Evolutionary conservation across 2,888 invertebrate species (phyloP).

Genomic region (Drosophila kuntzei): DNA sequence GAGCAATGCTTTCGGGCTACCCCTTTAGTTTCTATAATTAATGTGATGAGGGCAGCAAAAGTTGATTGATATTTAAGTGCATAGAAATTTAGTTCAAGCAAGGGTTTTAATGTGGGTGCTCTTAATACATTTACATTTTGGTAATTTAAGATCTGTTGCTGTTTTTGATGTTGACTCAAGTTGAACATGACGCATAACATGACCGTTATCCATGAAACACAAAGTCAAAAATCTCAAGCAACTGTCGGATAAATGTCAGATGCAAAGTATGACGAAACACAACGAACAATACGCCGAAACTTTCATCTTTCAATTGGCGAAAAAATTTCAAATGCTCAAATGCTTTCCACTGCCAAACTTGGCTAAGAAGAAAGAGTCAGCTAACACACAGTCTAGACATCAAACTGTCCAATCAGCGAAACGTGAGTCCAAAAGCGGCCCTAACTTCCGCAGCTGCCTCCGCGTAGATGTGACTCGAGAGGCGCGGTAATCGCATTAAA

Average conservation of each 20-base stretch:
- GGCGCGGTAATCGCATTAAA: conserved; percentile 67
- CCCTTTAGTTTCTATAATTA: conserved; percentile 57
- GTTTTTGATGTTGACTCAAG: conserved; percentile 7
- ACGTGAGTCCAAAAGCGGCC: conserved; percentile 54
- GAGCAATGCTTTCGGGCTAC: conserved; percentile 9
- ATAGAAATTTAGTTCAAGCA: conserved; percentile 45
- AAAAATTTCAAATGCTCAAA: conserved; percentile 23
- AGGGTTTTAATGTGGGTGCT: conserved; percentile 21
- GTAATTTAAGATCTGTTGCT: neutral
- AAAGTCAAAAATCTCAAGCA: conserved; percentile 17
- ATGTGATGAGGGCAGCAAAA: conserved; percentile 40
- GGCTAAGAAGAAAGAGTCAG: conserved; percentile 12
- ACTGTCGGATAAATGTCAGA: conserved; percentile 59
- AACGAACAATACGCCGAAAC: conserved; percentile 45
- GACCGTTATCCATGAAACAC: conserved; percentile 9
- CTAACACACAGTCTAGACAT: conserved; percentile 39
- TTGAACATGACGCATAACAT: conserved; percentile 18
- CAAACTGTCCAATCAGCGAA: conserved; percentile 62
- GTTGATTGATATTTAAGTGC: conserved; percentile 76
- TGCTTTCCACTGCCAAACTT: conserved; percentile 14
- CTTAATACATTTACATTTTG: conserved; percentile 12
- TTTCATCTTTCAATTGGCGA: conserved; percentile 55
- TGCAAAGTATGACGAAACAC: conserved; percentile 49
- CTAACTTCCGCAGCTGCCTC: conserved; percentile 48
- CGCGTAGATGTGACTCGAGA: neutral